Conservation (phyloP, 1,140 invertebrate species). For the Piezodorus guildinii region DNA sequence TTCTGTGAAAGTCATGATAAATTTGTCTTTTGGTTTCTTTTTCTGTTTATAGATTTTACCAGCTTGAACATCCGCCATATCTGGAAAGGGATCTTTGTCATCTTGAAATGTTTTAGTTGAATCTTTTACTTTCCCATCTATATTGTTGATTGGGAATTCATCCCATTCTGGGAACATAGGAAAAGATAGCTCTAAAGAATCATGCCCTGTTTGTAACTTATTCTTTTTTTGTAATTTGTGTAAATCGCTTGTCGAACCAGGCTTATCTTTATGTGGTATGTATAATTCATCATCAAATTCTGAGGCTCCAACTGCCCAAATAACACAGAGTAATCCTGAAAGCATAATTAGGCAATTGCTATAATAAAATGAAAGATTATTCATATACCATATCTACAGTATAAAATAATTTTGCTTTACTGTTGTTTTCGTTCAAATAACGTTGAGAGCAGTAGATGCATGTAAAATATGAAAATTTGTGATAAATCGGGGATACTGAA, state of each 20-base stretch:
- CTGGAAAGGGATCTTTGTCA: not conserved
- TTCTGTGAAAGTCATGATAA: conserved; percentile 1
- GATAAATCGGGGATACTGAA: no score
- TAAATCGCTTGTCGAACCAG: not conserved
- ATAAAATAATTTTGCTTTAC: no score
- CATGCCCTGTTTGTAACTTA: not conserved
- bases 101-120: not conserved
- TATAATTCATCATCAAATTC: conserved; percentile 6
- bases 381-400: no score
- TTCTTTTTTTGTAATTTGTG: conserved; percentile 15
- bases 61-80: not conserved
- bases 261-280: not conserved
- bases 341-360: not conserved
- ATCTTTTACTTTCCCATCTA: not conserved
- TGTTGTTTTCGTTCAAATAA: no score
- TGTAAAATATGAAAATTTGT: no score
- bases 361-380: no score
- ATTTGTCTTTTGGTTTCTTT: conserved; percentile 5
- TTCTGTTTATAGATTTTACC: not conserved
- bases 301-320: not conserved
- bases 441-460: no score
- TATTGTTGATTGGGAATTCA: not conserved
- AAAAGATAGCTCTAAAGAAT: not conserved
- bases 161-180: not conserved
- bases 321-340: not conserved